Evolutionary conservation across 2,888 invertebrate genomes (phyloP).

Genomic region (Petrophora chlorosata): DNA sequence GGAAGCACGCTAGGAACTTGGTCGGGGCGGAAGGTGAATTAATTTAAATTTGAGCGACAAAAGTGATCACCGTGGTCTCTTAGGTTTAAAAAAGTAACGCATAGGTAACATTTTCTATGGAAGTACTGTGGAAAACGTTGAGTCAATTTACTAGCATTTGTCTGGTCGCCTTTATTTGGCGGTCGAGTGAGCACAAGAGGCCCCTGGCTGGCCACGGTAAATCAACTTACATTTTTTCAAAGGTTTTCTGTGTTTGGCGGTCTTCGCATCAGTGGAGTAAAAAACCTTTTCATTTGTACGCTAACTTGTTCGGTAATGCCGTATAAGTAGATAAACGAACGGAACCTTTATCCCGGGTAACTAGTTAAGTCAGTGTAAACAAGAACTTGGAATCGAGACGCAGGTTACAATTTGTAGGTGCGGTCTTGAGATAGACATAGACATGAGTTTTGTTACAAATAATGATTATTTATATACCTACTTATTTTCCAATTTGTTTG

Average conservation of each 20-base stretch:
- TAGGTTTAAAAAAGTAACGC: too few species aligned
- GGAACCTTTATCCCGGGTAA: conserved; percentile 20
- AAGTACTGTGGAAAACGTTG: conserved; percentile 76
- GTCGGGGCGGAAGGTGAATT: conserved; percentile 20
- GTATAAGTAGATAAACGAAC: conserved; percentile 28
- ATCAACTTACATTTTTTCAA: conserved; percentile 82
- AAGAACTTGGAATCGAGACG: conserved; percentile 3
- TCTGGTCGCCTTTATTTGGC: conserved; percentile 82
- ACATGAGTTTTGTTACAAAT: too few species aligned
- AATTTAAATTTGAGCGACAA: conserved; percentile 29
- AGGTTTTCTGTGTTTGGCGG: conserved; percentile 78
- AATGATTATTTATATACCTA: too few species aligned
- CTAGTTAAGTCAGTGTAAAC: conserved; percentile 25
- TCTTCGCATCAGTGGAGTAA: conserved; percentile 69
- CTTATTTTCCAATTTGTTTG: too few species aligned
- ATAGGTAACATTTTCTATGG: too few species aligned
- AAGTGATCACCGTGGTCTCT: too few species aligned
- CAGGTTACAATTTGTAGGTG: not conserved
- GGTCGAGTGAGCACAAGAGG: conserved; percentile 71
- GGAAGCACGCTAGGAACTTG: conserved; percentile 12
- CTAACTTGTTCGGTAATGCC: conserved; percentile 56
- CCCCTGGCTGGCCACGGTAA: conserved; percentile 72
- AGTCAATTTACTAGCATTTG: conserved; percentile 82
- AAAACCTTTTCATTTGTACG: conserved; percentile 66
- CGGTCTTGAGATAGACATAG: too few species aligned